Conservation (phyloP, 2,888 invertebrate genomes). For the Asteroscopus sphinx region DNA sequence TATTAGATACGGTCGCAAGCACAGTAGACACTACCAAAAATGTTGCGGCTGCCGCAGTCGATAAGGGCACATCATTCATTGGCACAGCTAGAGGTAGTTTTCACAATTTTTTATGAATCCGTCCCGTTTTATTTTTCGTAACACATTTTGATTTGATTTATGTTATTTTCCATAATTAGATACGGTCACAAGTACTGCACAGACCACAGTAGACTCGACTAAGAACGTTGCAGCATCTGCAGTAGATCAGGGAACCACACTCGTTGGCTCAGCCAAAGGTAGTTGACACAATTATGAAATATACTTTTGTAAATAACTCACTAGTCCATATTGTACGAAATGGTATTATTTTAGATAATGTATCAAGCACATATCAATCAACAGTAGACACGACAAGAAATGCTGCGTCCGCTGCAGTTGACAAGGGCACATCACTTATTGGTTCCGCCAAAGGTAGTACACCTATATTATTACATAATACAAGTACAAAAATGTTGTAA, state of each 20-base stretch:
- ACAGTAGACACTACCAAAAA: slow-evolving; percentile 69
- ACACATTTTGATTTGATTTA: slow-evolving; percentile 26
- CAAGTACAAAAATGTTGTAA: not conserved
- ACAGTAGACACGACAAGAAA: slow-evolving; percentile 73
- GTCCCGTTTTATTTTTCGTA: not conserved
- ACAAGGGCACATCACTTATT: slow-evolving; percentile 61
- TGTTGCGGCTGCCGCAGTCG: slow-evolving; percentile 60
- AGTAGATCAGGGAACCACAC: slow-evolving; percentile 65
- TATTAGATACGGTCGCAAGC: slow-evolving; percentile 61
- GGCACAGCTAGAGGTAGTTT: slow-evolving; percentile 67
- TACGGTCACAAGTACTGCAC: slow-evolving; percentile 61
- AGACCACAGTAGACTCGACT: slow-evolving; percentile 62
- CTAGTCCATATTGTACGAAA: slow-evolving; percentile 1
- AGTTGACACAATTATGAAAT: slow-evolving; percentile 24
- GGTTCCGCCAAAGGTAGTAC: slow-evolving; percentile 43
- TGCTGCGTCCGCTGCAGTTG: slow-evolving; percentile 65
- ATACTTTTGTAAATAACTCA: slow-evolving; percentile 2
- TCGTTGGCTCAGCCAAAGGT: slow-evolving; percentile 70
- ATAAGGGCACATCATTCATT: slow-evolving; percentile 62
- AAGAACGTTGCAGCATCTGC: slow-evolving; percentile 64
- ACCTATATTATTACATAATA: slow-evolving; percentile 20
- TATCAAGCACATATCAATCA: slow-evolving; percentile 61
- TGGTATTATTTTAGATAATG: slow-evolving; percentile 58
- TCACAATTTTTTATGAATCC: slow-evolving; percentile 1
- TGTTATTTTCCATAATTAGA: slow-evolving; percentile 51